A percentile compares a stretch with the other conserved stretches of the same genome.
These are phyloP conservation scores for Tribolium freemani DNA, from an alignment of 2,888 invertebrate species.

Conservation along the genomic window DNA sequence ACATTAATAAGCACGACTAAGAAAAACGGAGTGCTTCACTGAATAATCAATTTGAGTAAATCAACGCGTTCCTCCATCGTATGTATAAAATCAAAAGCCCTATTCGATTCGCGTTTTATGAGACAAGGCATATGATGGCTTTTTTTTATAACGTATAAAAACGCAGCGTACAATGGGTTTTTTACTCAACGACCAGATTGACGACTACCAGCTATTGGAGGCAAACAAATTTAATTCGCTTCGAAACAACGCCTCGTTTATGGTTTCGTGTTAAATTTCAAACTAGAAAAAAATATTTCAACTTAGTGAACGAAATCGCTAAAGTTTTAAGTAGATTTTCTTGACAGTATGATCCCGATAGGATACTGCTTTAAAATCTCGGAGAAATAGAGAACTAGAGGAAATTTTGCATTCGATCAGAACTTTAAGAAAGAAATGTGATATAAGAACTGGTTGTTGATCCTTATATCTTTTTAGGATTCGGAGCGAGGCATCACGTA, in stretches of 20 bases:
- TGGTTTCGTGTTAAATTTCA: background rate
- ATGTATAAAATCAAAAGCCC: background rate
- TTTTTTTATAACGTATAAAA: conserved; percentile 32
- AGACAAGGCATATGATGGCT: conserved; percentile 4
- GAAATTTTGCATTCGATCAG: conserved; percentile 18
- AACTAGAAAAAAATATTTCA: conserved; percentile 20
- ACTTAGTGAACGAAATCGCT: conserved; percentile 26
- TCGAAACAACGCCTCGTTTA: conserved; percentile 21
- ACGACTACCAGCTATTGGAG: conserved; percentile 15
- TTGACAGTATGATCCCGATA: conserved; percentile 14
- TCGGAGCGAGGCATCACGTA: conserved; percentile 2
- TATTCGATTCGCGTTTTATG: conserved; percentile 19
- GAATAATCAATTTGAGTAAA: background rate
- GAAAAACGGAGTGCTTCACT: background rate
- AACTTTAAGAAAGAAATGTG: background rate
- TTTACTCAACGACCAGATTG: background rate
- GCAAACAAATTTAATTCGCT: conserved; percentile 28
- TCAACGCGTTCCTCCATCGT: background rate
- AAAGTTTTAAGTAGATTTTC: conserved; percentile 31
- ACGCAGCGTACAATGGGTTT: conserved; percentile 13
- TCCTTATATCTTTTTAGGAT: background rate
- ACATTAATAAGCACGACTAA: background rate
- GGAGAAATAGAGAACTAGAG: background rate
- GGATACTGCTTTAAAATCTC: conserved; percentile 24
- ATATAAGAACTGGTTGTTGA: conserved; percentile 2